These are phyloP conservation scores for Odontamblyopus rebecca DNA, from an alignment of 2,797 vertebrate species.

Conservation along the genomic window DNA sequence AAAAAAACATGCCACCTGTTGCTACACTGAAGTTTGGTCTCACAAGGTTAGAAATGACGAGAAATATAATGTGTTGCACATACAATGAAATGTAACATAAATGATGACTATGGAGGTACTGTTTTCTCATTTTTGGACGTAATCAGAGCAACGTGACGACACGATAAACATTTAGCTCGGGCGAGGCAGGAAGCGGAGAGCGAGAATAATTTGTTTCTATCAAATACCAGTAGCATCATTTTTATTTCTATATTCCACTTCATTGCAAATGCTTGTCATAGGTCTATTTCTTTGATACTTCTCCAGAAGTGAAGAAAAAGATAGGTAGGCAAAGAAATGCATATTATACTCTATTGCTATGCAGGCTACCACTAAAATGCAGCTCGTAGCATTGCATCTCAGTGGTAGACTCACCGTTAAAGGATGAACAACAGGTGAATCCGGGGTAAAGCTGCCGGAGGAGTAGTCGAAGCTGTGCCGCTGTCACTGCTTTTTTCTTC, in stretches of 20 bases:
- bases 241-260: neutral
- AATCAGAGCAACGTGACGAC: slow-evolving; percentile 66
- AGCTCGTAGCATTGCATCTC: slow-evolving; percentile 3
- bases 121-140: slow-evolving; percentile 4
- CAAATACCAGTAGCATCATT: slow-evolving; percentile 19
- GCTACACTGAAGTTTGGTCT: slow-evolving; percentile 75
- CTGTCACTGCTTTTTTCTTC: slow-evolving; percentile 28
- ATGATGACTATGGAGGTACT: slow-evolving; percentile 25
- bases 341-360: slow-evolving; percentile 2
- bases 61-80: slow-evolving; percentile 14
- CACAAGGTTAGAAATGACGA: slow-evolving; percentile 36
- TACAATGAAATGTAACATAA: slow-evolving; percentile 12
- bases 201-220: slow-evolving; percentile 30
- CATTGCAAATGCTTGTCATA: neutral
- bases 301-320: slow-evolving; percentile 8
- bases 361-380: neutral
- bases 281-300: slow-evolving; percentile 17
- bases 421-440: slow-evolving; percentile 65
- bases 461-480: slow-evolving; percentile 42
- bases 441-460: slow-evolving; percentile 25
- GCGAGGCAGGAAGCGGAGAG: slow-evolving; percentile 60
- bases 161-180: slow-evolving; percentile 59
- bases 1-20: slow-evolving; percentile 73
- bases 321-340: neutral
- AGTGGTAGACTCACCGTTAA: slow-evolving; percentile 59